phyloP scores from a whole-genome alignment of 2,113 vertebrate genomes.

The Drymodes brunneopygia region DNA sequence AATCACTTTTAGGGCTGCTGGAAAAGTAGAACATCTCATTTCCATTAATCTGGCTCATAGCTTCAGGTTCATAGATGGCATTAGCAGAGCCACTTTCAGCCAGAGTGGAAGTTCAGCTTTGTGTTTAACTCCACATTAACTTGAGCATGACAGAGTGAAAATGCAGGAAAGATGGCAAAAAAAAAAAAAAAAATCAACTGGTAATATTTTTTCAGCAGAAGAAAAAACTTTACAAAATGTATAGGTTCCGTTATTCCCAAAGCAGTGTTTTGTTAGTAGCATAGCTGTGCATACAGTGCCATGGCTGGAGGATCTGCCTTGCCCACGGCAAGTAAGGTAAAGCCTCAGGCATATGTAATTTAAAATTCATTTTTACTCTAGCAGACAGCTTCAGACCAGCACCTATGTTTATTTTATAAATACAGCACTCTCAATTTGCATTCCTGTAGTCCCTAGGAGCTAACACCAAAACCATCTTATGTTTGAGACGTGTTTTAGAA shows the following conservation, averaged over 20 bases:
- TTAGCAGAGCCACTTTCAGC: slow-evolving; percentile 15
- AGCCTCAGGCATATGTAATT: slow-evolving; percentile 57
- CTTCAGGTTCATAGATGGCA: slow-evolving; percentile 35
- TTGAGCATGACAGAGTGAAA: slow-evolving; percentile 19
- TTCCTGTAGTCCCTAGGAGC: slow-evolving; percentile 31
- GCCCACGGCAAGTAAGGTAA: slow-evolving; percentile 64
- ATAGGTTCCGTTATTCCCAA: slow-evolving; percentile 51
- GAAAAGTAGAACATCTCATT: slow-evolving; percentile 47
- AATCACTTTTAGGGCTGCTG: background rate
- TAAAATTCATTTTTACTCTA: slow-evolving; percentile 63
- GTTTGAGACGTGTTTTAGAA: slow-evolving; percentile 33
- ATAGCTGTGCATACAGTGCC: slow-evolving; percentile 26
- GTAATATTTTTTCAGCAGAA: slow-evolving; percentile 20
- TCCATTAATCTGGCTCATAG: slow-evolving; percentile 45
- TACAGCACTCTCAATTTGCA: slow-evolving; percentile 32
- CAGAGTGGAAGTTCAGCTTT: slow-evolving; percentile 30
- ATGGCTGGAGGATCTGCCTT: slow-evolving; percentile 51
- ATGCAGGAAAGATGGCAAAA: background rate
- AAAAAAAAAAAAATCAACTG: background rate
- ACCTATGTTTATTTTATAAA: slow-evolving; percentile 65
- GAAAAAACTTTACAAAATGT: slow-evolving; percentile 35
- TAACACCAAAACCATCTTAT: slow-evolving; percentile 6
- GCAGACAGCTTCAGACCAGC: slow-evolving; percentile 40
- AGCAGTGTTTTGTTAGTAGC: slow-evolving; percentile 48
- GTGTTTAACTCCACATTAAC: slow-evolving; percentile 29